phyloP scores from a whole-genome alignment of 2,797 vertebrate genomes.

The Florisuga fusca region DNA sequence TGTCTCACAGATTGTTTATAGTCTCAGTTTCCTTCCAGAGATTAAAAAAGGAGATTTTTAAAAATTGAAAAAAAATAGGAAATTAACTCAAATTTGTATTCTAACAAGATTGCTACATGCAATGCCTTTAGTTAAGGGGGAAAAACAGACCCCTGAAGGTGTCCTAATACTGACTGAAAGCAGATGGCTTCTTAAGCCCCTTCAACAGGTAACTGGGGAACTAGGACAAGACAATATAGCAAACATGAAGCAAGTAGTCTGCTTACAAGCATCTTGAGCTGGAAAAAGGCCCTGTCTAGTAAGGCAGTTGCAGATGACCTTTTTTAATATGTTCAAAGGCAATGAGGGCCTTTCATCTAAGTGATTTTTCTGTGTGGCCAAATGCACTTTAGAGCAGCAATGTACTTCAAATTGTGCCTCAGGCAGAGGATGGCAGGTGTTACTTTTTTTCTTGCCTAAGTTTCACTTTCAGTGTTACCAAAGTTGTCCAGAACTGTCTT shows the following conservation, averaged over 20 bases:
- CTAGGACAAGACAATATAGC: not conserved
- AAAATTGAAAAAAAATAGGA: not conserved
- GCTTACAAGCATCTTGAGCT: not conserved
- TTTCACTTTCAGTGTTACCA: not conserved
- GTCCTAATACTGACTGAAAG: not conserved
- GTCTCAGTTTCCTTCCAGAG: not conserved
- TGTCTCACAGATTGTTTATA: not conserved
- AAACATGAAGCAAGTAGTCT: not conserved
- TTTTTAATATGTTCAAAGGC: not conserved
- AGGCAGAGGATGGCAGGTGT: fast-evolving
- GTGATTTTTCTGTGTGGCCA: not conserved
- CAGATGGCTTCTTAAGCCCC: not conserved
- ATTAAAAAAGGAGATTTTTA: constrained; percentile 18
- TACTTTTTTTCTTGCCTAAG: not conserved
- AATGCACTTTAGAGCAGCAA: not conserved
- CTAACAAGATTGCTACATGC: not conserved
- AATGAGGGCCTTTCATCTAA: not conserved
- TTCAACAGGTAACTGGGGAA: not conserved
- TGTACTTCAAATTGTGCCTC: fast-evolving
- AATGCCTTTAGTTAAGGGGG: not conserved
- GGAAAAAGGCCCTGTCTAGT: not conserved
- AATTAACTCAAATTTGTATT: not conserved
- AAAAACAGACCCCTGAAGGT: not conserved
- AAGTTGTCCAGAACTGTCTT: not conserved
- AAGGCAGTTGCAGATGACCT: not conserved